Base-by-base conservation (phyloP, 2,888 invertebrate genomes). In the Bhutanitis thaidina region DNA sequence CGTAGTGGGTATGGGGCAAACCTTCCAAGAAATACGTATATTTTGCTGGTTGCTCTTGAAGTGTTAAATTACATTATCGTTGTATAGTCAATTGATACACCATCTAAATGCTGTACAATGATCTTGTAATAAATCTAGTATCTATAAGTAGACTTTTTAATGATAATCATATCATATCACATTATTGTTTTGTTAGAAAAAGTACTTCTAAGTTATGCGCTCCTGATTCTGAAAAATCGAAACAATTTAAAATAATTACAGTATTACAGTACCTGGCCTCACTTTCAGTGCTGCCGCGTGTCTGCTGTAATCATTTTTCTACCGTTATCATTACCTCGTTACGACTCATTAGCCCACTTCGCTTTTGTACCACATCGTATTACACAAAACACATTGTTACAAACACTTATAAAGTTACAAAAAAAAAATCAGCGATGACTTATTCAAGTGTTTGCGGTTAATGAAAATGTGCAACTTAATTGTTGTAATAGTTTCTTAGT, bases 301-400 rank as follows among this genome's bases (percentile, higher is more conserved):
- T 61, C 53, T 63, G 59, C 59, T 41, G 58, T 61, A 56, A 76
- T 80, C 81, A 80, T 82, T 67, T 74, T 76, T 69, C 70, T 69
- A 77, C 73, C 71, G 60, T 25, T 50, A 40, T 56, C 66, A 66
- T 69, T 63, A 55, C 57, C 41, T 56, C 67, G 67, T 71, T 54
- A 56, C 60, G 53, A 55, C 55, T 52, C 54, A 52, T 72, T 77
- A 83, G 57, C 80, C 80, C 58, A 74, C 80, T 62, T 81, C 84
- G 58, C 69, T 67, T 63, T 68, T 57, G 58, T 64, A 71, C 67
- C 80, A 84, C 85, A 83, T 83, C 60, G 67, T 59, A 64, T 53
- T 2, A 56, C 52, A 55, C 47, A 44, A 52, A 48, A 37, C 46
- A 58, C 55, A 56, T 48, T 60, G 61, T 66, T 12, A 13, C 34